Evolutionary conservation across 2,888 invertebrate genomes (phyloP).

Genomic region (Pegoplata infirma): DNA sequence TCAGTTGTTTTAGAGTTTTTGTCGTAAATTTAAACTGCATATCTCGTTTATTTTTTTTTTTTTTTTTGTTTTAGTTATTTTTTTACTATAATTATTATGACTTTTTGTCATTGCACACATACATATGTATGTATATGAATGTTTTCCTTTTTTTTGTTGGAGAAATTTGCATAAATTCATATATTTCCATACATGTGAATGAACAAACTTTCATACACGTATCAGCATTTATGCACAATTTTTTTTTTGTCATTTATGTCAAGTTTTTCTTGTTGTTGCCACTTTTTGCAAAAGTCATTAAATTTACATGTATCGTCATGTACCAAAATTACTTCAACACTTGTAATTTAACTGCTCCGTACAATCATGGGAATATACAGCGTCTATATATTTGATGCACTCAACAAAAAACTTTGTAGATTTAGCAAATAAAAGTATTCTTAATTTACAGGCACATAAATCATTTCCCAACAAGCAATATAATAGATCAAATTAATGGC

Average conservation of each 20-base stretch:
- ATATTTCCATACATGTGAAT: not conserved
- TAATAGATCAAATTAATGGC: no score
- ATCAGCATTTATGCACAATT: slow-evolving; percentile 47
- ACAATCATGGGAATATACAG: not conserved
- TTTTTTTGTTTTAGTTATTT: not conserved
- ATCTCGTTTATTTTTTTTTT: slow-evolving; percentile 2
- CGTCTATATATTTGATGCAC: no score
- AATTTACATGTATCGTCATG: slow-evolving; percentile 64
- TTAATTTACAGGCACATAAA: no score
- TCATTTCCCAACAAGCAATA: no score
- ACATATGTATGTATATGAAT: not conserved
- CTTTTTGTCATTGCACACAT: not conserved
- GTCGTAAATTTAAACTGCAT: not conserved
- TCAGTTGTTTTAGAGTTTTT: slow-evolving; percentile 18
- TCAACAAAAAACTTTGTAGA: no score
- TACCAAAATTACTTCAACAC: slow-evolving; percentile 63
- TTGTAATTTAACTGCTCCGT: slow-evolving; percentile 35
- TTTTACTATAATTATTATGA: not conserved
- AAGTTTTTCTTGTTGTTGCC: slow-evolving; percentile 64
- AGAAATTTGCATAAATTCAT: not conserved
- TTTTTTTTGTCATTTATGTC: slow-evolving; percentile 60
- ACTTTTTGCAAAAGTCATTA: slow-evolving; percentile 65
- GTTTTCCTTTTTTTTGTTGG: not conserved
- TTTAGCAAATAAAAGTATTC: no score
- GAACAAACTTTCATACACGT: slow-evolving; percentile 16